phyloP scores from a whole-genome alignment of 2,888 invertebrate species.

The Eupithecia subfuscata region DNA sequence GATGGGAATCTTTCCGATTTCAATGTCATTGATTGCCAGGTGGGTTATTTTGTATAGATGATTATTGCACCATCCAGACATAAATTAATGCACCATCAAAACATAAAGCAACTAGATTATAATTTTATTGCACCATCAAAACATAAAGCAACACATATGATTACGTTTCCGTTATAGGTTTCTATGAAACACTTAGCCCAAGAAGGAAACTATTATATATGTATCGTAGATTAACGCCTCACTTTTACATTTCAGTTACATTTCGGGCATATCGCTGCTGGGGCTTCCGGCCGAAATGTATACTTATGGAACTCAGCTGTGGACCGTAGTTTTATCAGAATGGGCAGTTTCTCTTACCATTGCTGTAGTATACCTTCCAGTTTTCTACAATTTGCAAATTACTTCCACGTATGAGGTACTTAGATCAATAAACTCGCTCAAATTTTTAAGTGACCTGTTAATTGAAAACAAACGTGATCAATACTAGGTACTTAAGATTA shows the following conservation, averaged over 20 bases:
- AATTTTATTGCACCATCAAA: no score
- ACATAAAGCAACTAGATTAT: no score
- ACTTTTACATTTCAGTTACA: slow-evolving; percentile 82
- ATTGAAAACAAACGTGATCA: not conserved
- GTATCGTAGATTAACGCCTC: not conserved
- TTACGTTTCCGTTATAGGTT: not conserved
- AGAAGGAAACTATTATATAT: not conserved
- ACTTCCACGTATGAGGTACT: slow-evolving; percentile 91
- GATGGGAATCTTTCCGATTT: slow-evolving; percentile 91
- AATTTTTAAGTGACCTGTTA: not conserved
- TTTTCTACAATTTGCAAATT: slow-evolving; percentile 89
- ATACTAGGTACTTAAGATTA: not conserved
- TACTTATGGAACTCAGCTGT: slow-evolving; percentile 89
- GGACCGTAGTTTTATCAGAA: slow-evolving; percentile 87
- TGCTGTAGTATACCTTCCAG: slow-evolving; percentile 87
- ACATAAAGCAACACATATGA: no score
- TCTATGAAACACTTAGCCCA: not conserved
- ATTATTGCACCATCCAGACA: no score
- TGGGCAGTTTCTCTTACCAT: slow-evolving; percentile 87
- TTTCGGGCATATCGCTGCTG: slow-evolving; percentile 89
- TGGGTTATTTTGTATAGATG: slow-evolving; percentile 57
- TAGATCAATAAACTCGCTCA: not conserved
- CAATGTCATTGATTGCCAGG: slow-evolving; percentile 91
- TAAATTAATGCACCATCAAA: no score
- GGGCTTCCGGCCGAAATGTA: slow-evolving; percentile 91